These are phyloP conservation scores for Sebastes alutus DNA, from an alignment of 2,797 vertebrate genomes.

Conservation along the genomic window DNA sequence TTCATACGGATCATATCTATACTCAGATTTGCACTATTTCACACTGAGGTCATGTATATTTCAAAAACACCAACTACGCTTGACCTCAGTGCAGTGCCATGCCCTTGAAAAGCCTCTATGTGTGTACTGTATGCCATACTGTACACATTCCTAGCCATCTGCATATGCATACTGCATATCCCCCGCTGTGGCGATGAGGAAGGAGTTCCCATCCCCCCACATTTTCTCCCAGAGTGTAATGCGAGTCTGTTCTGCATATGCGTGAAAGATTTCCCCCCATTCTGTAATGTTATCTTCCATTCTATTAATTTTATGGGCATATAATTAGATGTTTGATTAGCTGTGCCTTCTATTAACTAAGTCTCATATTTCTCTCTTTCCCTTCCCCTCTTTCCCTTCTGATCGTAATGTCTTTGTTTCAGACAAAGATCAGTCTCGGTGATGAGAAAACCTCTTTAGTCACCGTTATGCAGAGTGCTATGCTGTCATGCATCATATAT, in stretches of 20 bases:
- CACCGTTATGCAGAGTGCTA: background rate
- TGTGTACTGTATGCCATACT: constrained; percentile 42
- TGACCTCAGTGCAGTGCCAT: constrained; percentile 1
- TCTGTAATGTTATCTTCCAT: constrained; percentile 46
- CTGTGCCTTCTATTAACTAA: constrained; percentile 40
- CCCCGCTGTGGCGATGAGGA: constrained; percentile 50
- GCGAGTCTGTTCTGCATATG: constrained; percentile 52
- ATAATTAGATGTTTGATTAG: constrained; percentile 67
- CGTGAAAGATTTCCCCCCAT: constrained; percentile 48
- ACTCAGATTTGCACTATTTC: constrained; percentile 13
- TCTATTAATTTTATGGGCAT: constrained; percentile 44
- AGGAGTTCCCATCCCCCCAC: constrained; percentile 67
- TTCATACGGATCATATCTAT: constrained; percentile 13
- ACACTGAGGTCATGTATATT: background rate
- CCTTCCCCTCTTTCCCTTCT: background rate
- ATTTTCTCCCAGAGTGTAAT: constrained; percentile 52
- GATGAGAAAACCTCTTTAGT: background rate
- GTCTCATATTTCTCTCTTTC: constrained; percentile 29
- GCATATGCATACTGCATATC: constrained; percentile 54
- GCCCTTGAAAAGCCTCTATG: constrained; percentile 49
- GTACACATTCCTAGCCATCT: constrained; percentile 33
- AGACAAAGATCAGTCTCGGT: constrained; percentile 9
- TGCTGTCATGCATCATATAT: background rate
- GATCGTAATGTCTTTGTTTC: constrained; percentile 26
- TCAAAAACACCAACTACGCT: background rate